Evolutionary conservation across 2,888 invertebrate species (phyloP), one percentile per base, ranked within the genome.

Genomic region (Strigamia maritima): DNA sequence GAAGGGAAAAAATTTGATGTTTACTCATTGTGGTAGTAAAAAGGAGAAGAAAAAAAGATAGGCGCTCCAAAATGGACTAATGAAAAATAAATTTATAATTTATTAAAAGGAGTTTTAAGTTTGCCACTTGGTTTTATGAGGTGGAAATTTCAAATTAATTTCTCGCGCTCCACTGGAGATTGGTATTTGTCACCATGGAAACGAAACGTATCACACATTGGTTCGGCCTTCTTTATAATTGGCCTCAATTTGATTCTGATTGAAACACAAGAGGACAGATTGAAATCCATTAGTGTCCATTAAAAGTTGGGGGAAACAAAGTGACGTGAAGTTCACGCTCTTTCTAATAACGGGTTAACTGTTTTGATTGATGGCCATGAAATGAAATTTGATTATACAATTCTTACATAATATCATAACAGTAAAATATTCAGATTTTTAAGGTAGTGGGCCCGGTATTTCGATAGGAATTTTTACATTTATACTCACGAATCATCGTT

Each of bases 191-290:
- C 70, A 70, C 70, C 28, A 70, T 70, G 28, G 70, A 16, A 70
- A 70, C 70, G 70, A 16, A 70, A 70, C 70, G 19, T 54, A 54
- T 54, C 14, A n/a, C 54, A 70, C 70, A 28, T 70, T 4, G 70
- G 28, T 26, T 28, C 70, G 19, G 70, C 70, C 70, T 70, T 70
- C 70, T 70, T 70, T 28, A 70, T 70, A 70, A 70, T 70, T 70
- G 70, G 28, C 70, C 70, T 70, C 70, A 26, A 70, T 70, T 70
- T 70, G 70, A 70, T 70, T 70, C 70, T 70, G 70, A 70, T 70
- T 70, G 70, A 14, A 70, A 70, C 70, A 26, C 70, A 70, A 70
- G 70, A 70, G 26, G 70, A 70, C 70, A 70, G 70, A 70, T 70
- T 70, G 70, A 70, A 70, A 70, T 26, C 70, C 24, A 70, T 70